Base-by-base conservation (phyloP, 1,140 invertebrate species). In the Cylas formicarius region DNA sequence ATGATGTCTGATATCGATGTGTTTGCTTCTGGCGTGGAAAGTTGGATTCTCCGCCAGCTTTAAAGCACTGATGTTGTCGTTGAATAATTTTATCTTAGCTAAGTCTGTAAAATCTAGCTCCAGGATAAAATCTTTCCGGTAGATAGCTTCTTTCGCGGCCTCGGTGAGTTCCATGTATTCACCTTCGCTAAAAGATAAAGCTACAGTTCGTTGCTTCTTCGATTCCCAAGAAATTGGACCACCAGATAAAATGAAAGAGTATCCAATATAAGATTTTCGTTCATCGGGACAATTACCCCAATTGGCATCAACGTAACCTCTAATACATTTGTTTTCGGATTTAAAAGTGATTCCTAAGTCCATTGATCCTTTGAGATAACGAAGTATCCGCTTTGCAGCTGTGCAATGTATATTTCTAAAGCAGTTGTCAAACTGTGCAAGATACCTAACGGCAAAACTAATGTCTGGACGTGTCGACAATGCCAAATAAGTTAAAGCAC, bases 301-400 rank as follows among this genome's bases (percentile, higher is more conserved):
- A 49, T 69, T 65, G 3, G 63, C 60, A 55, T 69, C 68, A 31
- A 57, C 52, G 53, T 55, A 68, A 11, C 56, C 62, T 20, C 44
- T 10, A 4, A 28, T 3, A 31, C 16, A 4, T 40, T 26, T 11
- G 4, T 14, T 24, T 41, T 29, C 11, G 7, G 4, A 16, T 41
- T 24, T n/a, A 31, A 21, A 53, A n/a, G n/a, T n/a, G n/a, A n/a
- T n/a, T 26, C 31, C 38, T 16, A 24, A 9, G 17, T 48, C 32
- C 9, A 43, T 17, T 3, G 46, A 35, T 4, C 28, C 27, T 20
- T 42, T 48, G 7, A 41, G 20, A 41, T 42, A 40, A 26, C 28
- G 19, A 6, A 46, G 20, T 13, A 42, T 39, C 22, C 46, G 18
- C 11, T 32, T 22, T 5, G 37, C 13, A 10, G 24, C 9, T 24